Base-by-base conservation (phyloP, 2,797 vertebrate genomes). In the Sphaeramia orbicularis region DNA sequence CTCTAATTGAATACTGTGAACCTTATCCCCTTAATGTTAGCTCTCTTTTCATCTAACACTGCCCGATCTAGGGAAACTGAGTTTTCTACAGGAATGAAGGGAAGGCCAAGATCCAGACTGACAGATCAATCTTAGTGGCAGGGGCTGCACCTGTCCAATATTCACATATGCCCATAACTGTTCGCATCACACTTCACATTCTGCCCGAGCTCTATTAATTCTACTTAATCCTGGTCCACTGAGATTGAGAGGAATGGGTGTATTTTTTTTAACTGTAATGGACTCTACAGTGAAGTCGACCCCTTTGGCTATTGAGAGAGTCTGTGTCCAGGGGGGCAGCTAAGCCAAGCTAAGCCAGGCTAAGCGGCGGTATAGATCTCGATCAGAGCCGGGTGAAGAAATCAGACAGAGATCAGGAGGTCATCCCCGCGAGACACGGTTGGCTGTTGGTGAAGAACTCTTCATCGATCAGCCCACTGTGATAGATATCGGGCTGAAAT, bases 321-420 rank as follows among this genome's bases (percentile, higher is more conserved):
- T 75, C 83, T 72, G 53, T 61, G 84, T 79, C 87, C 85, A 84
- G 71, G 87, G 82, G 85, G 83, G 82, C 73, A 70, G 70, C 81
- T 85, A 84, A 91, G 78, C 85, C 84, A 61, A 63, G 83, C 80
- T 86, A 83, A 88, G 74, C 84, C 84, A 49, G 73, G 81, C 82
- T 88, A 89, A 87, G 88, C 86, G 80, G 80, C 65, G 53, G 71
- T 90, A 86, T 90, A 68, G 86, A 91, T 88, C 86, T 84, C 52
- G 60, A 90, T 91, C 83, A 84, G 76, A 87, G 73, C 77, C 6
- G 54, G 74, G 74, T 82, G 81, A 75, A 70, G 85, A 75, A 86
- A 87, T 86, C 86, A 79, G 84, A 84, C 72, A 70, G 70, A 86
- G 86, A 86, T 90, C 86, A 83, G 75, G 71, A 78, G 89, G 90